These are phyloP conservation scores for Drosophila asahinai DNA, from an alignment of 1,140 invertebrate species.

Conservation along the genomic window DNA sequence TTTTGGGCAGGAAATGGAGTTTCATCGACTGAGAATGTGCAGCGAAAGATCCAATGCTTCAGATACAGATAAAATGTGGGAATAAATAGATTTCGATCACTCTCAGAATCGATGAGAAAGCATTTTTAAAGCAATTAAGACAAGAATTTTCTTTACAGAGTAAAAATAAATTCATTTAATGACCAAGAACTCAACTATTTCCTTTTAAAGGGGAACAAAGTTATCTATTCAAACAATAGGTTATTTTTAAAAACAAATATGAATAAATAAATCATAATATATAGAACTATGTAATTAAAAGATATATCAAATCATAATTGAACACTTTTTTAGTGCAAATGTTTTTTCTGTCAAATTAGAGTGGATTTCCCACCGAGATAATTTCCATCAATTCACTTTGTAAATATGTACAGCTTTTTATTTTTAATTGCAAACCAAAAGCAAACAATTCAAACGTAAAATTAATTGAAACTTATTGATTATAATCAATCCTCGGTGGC, in stretches of 20 bases:
- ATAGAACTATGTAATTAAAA: neutral
- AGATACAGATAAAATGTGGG: slow-evolving; percentile 16
- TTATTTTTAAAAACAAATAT: too few species aligned
- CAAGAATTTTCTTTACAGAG: neutral
- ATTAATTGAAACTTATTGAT: slow-evolving; percentile 45
- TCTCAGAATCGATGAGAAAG: slow-evolving; percentile 9
- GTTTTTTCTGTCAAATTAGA: slow-evolving; percentile 9
- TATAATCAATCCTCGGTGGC: slow-evolving; percentile 34
- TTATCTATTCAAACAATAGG: too few species aligned
- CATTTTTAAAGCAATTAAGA: slow-evolving; percentile 12
- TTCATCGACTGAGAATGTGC: slow-evolving; percentile 7
- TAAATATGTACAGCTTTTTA: slow-evolving; percentile 11
- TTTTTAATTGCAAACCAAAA: slow-evolving; percentile 14
- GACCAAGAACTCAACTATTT: too few species aligned
- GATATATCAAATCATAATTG: too few species aligned
- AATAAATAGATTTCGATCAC: neutral
- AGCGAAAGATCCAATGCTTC: slow-evolving; percentile 8
- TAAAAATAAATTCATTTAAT: neutral
- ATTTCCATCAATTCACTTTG: slow-evolving; percentile 9
- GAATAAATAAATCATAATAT: neutral
- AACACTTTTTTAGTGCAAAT: neutral
- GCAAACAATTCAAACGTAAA: slow-evolving; percentile 16
- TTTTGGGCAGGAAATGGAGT: slow-evolving; percentile 41
- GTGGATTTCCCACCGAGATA: neutral
- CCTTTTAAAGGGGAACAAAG: too few species aligned